phyloP scores from a whole-genome alignment of 2,888 invertebrate genomes.

The Xestia c-nigrum region DNA sequence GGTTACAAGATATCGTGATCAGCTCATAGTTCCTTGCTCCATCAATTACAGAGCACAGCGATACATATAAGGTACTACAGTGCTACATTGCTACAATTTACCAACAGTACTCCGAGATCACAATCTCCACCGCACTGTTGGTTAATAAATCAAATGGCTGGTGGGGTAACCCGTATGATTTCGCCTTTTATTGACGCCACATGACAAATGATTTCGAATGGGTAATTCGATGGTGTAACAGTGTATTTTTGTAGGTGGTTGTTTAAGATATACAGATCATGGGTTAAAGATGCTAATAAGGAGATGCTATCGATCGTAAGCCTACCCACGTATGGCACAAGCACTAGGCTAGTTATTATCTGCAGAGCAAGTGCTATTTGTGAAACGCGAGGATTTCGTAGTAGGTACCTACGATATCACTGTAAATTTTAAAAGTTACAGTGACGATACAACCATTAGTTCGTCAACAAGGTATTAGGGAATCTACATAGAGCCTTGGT shows the following conservation, averaged over 20 bases:
- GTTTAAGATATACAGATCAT: conserved; percentile 51
- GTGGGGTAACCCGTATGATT: conserved; percentile 73
- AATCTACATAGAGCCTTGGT: conserved; percentile 34
- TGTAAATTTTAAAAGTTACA: not conserved
- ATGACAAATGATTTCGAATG: conserved; percentile 74
- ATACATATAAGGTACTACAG: conserved; percentile 53
- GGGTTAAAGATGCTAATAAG: conserved; percentile 36
- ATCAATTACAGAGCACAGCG: conserved; percentile 42
- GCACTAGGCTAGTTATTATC: conserved; percentile 2
- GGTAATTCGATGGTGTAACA: conserved; percentile 66
- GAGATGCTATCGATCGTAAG: conserved; percentile 40
- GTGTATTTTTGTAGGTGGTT: conserved; percentile 45
- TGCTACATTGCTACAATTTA: conserved; percentile 58
- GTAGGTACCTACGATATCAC: not conserved
- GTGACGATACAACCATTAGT: too few relatives aligned
- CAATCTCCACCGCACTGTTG: conserved; percentile 66
- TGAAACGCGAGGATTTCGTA: not conserved
- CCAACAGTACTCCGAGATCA: conserved; percentile 70
- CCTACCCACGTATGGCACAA: conserved; percentile 12
- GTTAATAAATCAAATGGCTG: conserved; percentile 76
- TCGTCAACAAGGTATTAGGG: not conserved
- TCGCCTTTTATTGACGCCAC: conserved; percentile 63
- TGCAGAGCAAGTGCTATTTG: conserved; percentile 2
- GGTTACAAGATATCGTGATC: conserved; percentile 46
- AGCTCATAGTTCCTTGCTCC: conserved; percentile 32